Conservation (phyloP, 2,797 vertebrate genomes). For the Lindbergichthys nudifrons region DNA sequence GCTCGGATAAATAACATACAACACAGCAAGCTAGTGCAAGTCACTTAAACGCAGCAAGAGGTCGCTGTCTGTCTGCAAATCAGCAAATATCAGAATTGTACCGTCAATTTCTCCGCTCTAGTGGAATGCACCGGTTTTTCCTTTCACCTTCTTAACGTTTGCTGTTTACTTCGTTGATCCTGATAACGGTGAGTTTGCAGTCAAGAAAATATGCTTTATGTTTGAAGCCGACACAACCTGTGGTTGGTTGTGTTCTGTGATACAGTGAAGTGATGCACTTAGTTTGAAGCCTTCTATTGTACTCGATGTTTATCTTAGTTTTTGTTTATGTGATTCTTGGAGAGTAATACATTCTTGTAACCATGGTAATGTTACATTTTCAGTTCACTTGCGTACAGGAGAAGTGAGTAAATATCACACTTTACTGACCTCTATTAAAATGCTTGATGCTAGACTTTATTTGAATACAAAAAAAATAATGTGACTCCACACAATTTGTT, state of each 20-base stretch:
- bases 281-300: not conserved
- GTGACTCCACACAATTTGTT: not conserved
- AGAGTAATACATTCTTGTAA: slow-evolving; percentile 30
- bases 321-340: slow-evolving; percentile 11
- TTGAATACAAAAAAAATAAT: not conserved
- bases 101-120: not conserved
- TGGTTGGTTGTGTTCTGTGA: not conserved
- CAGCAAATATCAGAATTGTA: not conserved
- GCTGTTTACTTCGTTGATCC: not conserved
- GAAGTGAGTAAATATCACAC: not conserved
- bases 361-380: slow-evolving; percentile 51
- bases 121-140: not conserved
- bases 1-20: not conserved
- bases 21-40: not conserved
- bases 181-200: slow-evolving; percentile 49
- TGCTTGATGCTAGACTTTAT: not conserved
- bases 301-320: not conserved
- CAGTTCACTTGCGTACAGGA: not conserved
- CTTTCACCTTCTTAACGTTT: not conserved
- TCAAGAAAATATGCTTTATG: not conserved
- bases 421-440: not conserved
- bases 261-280: not conserved
- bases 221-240: not conserved
- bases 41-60: not conserved
- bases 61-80: slow-evolving; percentile 18